Percentiles rank a stretch among this genome's conserved stretches.
These are phyloP conservation scores for Andrena bucephala DNA, from an alignment of 2,888 invertebrate genomes.

Conservation along the genomic window DNA sequence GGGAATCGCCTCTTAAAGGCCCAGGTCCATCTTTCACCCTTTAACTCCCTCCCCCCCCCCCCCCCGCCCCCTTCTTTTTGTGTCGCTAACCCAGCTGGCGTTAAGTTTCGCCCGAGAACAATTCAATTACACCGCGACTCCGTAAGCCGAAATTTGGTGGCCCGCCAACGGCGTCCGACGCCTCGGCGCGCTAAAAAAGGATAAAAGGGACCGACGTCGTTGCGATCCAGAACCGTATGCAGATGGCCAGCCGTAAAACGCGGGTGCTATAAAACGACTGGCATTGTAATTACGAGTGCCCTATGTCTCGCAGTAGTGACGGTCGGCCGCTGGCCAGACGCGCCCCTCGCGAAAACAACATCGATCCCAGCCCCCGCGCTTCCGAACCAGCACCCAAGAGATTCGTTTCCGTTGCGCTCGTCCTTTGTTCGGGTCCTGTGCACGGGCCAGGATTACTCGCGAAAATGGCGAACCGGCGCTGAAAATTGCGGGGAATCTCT, in stretches of 20 bases:
- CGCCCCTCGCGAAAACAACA: conserved; percentile 36
- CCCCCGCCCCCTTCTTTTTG: not conserved
- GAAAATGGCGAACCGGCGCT: not conserved
- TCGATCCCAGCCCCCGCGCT: conserved; percentile 34
- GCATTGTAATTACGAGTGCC: conserved; percentile 55
- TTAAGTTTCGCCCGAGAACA: not conserved
- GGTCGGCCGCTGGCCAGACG: conserved; percentile 39
- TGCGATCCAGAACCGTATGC: conserved; percentile 44
- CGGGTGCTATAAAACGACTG: conserved; percentile 47
- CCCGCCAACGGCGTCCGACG: conserved; percentile 19
- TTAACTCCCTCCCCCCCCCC: too few species aligned
- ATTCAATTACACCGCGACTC: conserved; percentile 2
- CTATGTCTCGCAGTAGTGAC: conserved; percentile 46
- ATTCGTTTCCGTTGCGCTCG: conserved; percentile 13
- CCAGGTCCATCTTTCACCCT: not conserved
- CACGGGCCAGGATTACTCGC: not conserved
- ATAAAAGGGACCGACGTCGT: conserved; percentile 26
- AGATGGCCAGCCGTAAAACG: conserved; percentile 59
- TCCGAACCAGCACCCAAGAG: conserved; percentile 28
- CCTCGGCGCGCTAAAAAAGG: conserved; percentile 5
- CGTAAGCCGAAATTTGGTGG: conserved; percentile 28
- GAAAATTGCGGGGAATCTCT: not conserved
- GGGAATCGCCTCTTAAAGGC: not conserved
- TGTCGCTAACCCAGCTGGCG: not conserved
- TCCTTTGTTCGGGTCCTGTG: conserved; percentile 1